Conservation (phyloP, 1,140 invertebrate species). For the Drosophila miranda region DNA sequence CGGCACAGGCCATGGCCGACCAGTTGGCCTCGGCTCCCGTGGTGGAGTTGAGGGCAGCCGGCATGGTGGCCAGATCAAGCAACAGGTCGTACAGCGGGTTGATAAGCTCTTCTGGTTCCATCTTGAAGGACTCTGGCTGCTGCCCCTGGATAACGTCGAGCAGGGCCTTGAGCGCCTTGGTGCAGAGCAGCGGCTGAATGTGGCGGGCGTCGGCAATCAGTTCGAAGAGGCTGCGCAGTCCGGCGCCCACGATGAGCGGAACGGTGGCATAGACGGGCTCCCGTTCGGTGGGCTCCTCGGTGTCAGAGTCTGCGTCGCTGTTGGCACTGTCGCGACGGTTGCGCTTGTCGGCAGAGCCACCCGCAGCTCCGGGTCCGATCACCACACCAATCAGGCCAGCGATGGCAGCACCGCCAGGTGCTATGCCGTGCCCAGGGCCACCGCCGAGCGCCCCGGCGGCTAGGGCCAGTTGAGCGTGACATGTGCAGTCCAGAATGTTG, state of each 20-base stretch:
- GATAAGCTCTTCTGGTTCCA: slow-evolving; percentile 89
- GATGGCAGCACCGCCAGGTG: slow-evolving; percentile 21
- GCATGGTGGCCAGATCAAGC: slow-evolving; percentile 89
- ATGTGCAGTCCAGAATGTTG: slow-evolving; percentile 73
- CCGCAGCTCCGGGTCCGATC: slow-evolving; percentile 23
- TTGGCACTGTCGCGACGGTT: slow-evolving; percentile 64
- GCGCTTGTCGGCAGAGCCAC: slow-evolving; percentile 40
- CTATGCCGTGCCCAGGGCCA: slow-evolving; percentile 8
- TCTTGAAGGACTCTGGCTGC: slow-evolving; percentile 83
- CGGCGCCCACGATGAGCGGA: slow-evolving; percentile 93
- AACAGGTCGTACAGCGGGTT: slow-evolving; percentile 91
- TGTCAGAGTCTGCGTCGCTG: slow-evolving; percentile 76
- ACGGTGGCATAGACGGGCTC: slow-evolving; percentile 70
- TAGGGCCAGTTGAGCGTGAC: slow-evolving; percentile 53
- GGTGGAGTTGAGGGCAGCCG: slow-evolving; percentile 83
- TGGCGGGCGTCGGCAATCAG: slow-evolving; percentile 93
- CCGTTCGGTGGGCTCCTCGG: slow-evolving; percentile 71
- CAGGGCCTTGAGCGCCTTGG: slow-evolving; percentile 92
- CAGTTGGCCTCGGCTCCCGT: slow-evolving; percentile 85
- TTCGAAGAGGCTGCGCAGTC: slow-evolving; percentile 94
- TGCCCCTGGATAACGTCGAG: slow-evolving; percentile 93
- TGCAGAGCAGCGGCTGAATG: slow-evolving; percentile 92
- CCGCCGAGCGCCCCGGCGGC: slow-evolving; percentile 17
- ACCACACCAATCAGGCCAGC: slow-evolving; percentile 20
- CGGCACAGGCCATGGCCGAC: slow-evolving; percentile 94